Conservation (phyloP, 2,888 invertebrate species). For the Stenodema calcarata region DNA sequence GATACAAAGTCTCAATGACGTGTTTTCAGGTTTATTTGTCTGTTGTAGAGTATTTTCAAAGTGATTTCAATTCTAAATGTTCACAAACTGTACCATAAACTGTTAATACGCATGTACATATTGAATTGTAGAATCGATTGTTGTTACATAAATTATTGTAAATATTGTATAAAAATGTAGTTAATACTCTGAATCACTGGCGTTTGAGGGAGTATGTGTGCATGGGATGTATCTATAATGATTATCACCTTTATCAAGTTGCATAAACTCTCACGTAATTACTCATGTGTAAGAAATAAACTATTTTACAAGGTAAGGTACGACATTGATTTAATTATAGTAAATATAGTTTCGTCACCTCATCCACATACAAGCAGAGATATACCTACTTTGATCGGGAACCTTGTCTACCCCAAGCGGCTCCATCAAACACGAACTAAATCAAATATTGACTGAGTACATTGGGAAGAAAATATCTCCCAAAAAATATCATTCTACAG, state of each 20-base stretch:
- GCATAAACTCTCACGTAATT: not conserved
- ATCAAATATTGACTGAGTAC: too few relatives aligned
- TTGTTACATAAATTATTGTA: slow-evolving; percentile 14
- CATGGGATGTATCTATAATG: not conserved
- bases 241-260: not conserved
- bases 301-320: not conserved
- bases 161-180: slow-evolving; percentile 28
- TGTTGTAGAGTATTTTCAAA: not conserved
- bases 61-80: not conserved
- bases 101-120: not conserved
- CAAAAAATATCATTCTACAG: too few relatives aligned
- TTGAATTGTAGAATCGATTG: not conserved
- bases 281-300: slow-evolving; percentile 16
- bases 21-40: not conserved
- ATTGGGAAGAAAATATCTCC: too few relatives aligned
- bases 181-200: not conserved
- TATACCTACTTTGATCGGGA: too few relatives aligned
- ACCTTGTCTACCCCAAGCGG: too few relatives aligned
- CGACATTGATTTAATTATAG: too few relatives aligned
- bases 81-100: not conserved
- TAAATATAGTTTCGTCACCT: too few relatives aligned
- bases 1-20: not conserved
- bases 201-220: not conserved
- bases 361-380: too few relatives aligned
- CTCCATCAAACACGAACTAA: too few relatives aligned